These are phyloP conservation scores for Artemia franciscana DNA, from an alignment of 1,140 invertebrate genomes.

Conservation along the genomic window DNA sequence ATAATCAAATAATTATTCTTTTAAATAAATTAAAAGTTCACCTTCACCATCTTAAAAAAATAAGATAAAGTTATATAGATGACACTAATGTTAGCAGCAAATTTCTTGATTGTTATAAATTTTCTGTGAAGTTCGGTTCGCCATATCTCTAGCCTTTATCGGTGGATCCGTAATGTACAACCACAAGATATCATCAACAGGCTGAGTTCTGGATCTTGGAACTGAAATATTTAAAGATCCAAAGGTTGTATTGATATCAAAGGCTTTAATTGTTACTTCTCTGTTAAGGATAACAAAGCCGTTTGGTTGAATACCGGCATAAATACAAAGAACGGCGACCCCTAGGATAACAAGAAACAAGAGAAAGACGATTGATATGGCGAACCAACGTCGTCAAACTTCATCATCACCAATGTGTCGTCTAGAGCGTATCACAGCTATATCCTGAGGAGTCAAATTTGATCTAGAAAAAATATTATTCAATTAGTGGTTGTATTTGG, in stretches of 20 bases:
- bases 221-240: not conserved
- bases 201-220: not conserved
- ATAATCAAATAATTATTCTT: too few relatives aligned
- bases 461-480: not conserved
- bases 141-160: not conserved
- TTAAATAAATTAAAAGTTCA: too few relatives aligned
- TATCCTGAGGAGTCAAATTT: not conserved
- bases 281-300: not conserved
- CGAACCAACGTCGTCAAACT: not conserved
- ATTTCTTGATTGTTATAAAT: not conserved
- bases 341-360: not conserved
- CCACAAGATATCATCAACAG: not conserved
- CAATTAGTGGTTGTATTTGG: too few relatives aligned
- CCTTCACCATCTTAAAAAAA: too few relatives aligned
- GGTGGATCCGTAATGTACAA: not conserved
- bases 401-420: not conserved
- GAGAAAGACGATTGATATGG: not conserved
- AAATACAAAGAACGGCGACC: not conserved
- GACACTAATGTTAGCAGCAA: too few relatives aligned
- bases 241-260: too few relatives aligned
- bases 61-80: too few relatives aligned
- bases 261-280: not conserved
- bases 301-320: not conserved
- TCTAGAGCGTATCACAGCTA: not conserved
- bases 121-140: not conserved